Evolutionary conservation across 2,888 invertebrate genomes (phyloP).

Genomic region (Meandrusa payeni): DNA sequence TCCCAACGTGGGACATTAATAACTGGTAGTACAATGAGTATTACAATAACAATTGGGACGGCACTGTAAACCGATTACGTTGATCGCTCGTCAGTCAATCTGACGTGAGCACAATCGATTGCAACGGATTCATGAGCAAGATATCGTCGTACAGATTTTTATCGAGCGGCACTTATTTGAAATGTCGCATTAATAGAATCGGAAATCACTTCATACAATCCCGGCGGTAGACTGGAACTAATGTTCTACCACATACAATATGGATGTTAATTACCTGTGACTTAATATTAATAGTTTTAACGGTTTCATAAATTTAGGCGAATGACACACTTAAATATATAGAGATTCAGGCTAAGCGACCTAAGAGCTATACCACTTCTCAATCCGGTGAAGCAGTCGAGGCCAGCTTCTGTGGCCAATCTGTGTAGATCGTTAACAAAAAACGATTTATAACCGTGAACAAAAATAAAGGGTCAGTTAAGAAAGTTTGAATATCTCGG

Average conservation of each 20-base stretch:
- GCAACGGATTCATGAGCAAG: slow-evolving; percentile 62
- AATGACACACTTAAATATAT: too few relatives aligned
- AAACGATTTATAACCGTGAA: too few relatives aligned
- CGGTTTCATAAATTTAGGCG: too few relatives aligned
- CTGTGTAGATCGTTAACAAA: too few relatives aligned
- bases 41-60: slow-evolving; percentile 70
- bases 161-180: slow-evolving; percentile 37
- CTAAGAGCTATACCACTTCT: too few relatives aligned
- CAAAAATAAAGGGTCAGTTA: too few relatives aligned
- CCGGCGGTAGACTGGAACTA: slow-evolving; percentile 25
- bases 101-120: slow-evolving; percentile 66
- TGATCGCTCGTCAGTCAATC: slow-evolving; percentile 68
- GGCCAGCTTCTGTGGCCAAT: too few relatives aligned
- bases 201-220: slow-evolving; percentile 32
- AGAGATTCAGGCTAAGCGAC: too few relatives aligned
- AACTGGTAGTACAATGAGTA: slow-evolving; percentile 65
- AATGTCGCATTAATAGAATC: slow-evolving; percentile 16
- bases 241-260: slow-evolving; percentile 9
- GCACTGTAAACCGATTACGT: slow-evolving; percentile 74
- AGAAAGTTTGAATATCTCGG: too few relatives aligned
- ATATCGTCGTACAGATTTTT: slow-evolving; percentile 58
- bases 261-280: background rate
- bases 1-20: slow-evolving; percentile 62
- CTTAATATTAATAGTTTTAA: slow-evolving; percentile 7
- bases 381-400: too few relatives aligned